Percentiles rank a stretch among this genome's conserved stretches.
phyloP scores from a whole-genome alignment of 2,113 vertebrate species.

The Balaenoptera acutorostrata region DNA sequence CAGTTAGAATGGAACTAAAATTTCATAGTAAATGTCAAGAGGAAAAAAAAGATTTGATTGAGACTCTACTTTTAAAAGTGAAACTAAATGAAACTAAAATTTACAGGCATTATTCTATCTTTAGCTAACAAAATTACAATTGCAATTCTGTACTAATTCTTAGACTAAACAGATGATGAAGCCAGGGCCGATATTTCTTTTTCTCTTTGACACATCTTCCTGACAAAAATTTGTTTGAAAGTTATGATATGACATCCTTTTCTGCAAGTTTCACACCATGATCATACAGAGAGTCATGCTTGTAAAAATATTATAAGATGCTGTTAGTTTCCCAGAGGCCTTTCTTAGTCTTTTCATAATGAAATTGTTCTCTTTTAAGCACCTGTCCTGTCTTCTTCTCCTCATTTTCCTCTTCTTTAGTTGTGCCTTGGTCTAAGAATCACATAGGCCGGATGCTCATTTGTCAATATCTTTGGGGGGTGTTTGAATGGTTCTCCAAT shows the following conservation, averaged over 20 bases:
- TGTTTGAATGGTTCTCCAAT: background rate
- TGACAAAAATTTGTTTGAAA: background rate
- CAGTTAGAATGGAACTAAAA: background rate
- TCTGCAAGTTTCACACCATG: background rate
- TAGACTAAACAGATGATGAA: background rate
- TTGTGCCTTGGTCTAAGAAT: background rate
- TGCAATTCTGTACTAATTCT: background rate
- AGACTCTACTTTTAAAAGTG: background rate
- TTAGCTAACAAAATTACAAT: background rate
- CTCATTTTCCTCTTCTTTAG: background rate
- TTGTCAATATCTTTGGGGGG: background rate
- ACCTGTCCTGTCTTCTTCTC: background rate
- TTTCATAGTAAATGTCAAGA: background rate
- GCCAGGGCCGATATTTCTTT: background rate
- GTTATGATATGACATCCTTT: background rate
- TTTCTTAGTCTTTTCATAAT: background rate
- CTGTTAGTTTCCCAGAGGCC: background rate
- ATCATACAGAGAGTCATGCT: background rate
- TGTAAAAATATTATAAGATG: background rate
- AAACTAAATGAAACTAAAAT: background rate
- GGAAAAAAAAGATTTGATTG: background rate
- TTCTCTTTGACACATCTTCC: background rate
- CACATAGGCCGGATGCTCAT: background rate
- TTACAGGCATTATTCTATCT: background rate
- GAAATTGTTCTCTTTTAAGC: background rate